phyloP scores from a whole-genome alignment of 2,113 vertebrate genomes.

The Beaufortia kweichowensis region DNA sequence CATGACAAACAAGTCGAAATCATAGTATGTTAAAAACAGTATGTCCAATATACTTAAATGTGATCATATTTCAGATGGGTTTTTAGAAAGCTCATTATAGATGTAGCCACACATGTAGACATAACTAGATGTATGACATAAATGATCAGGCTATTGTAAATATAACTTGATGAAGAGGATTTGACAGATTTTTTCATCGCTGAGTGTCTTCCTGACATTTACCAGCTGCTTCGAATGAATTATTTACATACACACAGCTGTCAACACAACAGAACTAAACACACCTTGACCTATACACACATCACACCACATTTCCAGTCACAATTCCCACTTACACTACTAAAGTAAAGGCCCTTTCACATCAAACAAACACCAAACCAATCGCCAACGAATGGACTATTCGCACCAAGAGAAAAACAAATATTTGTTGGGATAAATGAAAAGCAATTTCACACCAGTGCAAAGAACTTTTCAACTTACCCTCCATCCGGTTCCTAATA shows the following conservation, averaged over 20 bases:
- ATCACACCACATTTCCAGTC: background rate
- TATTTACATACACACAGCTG: constrained; percentile 45
- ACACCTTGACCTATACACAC: constrained; percentile 22
- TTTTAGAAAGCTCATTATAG: background rate
- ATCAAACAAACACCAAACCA: too few relatives aligned
- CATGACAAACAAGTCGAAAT: background rate
- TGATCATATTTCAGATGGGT: too few relatives aligned
- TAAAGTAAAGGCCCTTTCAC: too few relatives aligned
- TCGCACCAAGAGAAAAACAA: too few relatives aligned
- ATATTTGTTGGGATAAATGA: too few relatives aligned
- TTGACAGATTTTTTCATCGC: constrained; percentile 38
- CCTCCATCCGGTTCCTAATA: too few relatives aligned
- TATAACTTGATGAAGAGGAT: constrained; percentile 32
- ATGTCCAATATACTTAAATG: too few relatives aligned
- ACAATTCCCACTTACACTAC: background rate
- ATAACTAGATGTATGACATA: background rate
- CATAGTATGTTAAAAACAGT: too few relatives aligned
- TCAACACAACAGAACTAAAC: constrained; percentile 27
- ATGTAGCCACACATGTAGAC: background rate
- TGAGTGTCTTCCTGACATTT: constrained; percentile 41
- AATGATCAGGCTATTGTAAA: background rate
- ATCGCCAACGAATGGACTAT: too few relatives aligned
- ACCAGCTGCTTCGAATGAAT: constrained; percentile 47
- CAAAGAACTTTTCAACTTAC: too few relatives aligned
- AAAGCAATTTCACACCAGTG: too few relatives aligned